Base-by-base conservation (phyloP, 2,113 vertebrate species). In the Gnathochromis pfefferi region DNA sequence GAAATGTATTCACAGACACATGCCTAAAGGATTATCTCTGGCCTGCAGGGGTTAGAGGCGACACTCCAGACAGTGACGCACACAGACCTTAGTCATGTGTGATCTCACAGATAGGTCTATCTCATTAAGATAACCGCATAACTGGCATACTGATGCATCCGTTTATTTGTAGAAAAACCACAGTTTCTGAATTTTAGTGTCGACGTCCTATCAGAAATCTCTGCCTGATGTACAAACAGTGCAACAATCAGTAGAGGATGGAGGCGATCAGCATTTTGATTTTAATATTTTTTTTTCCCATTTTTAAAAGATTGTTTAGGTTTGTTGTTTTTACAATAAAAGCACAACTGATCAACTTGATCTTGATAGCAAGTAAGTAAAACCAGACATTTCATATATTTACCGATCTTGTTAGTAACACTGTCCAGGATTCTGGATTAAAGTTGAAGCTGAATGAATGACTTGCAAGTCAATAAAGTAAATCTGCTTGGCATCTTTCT, bases 1-100 rank as follows among this genome's bases (percentile, higher is more conserved):
- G n/a, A 85, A n/a, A 83, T 31, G 51, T n/a, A 47, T 55, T 86
- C 21, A 55, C 53, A 47, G 38, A 51, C 21, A 51, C 45, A 21
- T 54, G 42, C 33, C 26, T 6, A 40, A 47, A 53, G 75, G 60
- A 86, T 92, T 89, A 88, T 87, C 49, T 85, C 23, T 87, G 58
- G 38, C 70, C 70, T 82, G 10, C 51, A 70, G 17, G 68, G 49
- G 60, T 83, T 81, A 85, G 75, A 75, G 10, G 42, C 1, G 6
- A 87, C 47, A 21, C 82, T 80, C 23, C 86, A 92, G 80, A 90
- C 87, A 87, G 40, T 94, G 91, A 95, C 92, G 92, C 93, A 94
- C 84, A 85, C 12, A 57, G 75, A 81, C 47, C 17, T 54, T 8
- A 23, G 57, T 47, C 21, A 33, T 73, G 80, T 70, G 40, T 82